These are phyloP conservation scores for Gymnocheta viridis DNA, from an alignment of 2,888 invertebrate genomes.

Conservation along the genomic window DNA sequence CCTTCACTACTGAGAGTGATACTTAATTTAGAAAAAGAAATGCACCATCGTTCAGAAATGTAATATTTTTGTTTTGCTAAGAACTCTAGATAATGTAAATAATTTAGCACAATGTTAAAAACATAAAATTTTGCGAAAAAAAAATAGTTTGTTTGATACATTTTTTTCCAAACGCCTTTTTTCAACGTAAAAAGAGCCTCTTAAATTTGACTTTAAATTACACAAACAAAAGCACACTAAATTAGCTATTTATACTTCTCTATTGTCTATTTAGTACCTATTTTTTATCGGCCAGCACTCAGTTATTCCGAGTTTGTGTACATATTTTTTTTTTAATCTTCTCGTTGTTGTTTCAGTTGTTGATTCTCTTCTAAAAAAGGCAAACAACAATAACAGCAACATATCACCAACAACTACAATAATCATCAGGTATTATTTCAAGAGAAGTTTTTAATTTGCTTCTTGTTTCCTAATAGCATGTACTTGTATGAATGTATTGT, in stretches of 20 bases:
- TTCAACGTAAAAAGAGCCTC: no score
- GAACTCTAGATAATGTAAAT: no score
- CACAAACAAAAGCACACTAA: background rate
- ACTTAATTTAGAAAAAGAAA: no score
- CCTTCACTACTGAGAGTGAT: no score
- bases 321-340: background rate
- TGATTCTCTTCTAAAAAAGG: background rate
- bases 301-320: background rate
- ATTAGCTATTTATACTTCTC: background rate
- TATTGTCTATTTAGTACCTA: background rate
- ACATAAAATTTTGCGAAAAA: no score
- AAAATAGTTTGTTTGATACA: no score
- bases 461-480: conserved; percentile 35
- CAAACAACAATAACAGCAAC: conserved; percentile 10
- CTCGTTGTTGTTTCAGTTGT: background rate
- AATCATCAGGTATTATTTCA: conserved; percentile 61
- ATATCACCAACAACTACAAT: conserved; percentile 23
- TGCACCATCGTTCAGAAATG: no score
- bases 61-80: no score
- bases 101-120: no score
- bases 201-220: background rate
- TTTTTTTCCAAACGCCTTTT: no score
- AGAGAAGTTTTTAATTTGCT: conserved; percentile 63
- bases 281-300: background rate
- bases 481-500: background rate